phyloP scores from a whole-genome alignment of 2,113 vertebrate genomes.

The Numenius arquata region DNA sequence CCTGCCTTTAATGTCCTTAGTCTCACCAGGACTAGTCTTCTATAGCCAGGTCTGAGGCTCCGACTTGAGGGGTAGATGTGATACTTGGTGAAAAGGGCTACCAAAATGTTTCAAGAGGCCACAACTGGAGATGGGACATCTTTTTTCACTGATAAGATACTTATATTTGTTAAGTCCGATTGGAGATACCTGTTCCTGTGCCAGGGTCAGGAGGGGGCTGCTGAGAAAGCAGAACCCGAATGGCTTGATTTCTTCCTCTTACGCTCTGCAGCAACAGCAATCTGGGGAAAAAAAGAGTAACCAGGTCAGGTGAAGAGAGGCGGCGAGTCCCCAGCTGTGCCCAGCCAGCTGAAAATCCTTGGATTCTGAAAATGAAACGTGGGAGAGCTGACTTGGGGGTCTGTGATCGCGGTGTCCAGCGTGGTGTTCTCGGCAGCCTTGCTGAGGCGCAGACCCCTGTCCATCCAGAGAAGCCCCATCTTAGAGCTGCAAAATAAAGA shows the following conservation, averaged over 20 bases:
- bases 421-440: neutral
- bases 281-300: neutral
- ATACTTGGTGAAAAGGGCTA: neutral
- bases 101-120: neutral
- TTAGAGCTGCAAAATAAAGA: neutral
- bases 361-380: neutral
- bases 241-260: neutral
- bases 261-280: neutral
- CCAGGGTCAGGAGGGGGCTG: neutral
- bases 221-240: neutral
- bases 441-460: neutral
- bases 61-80: neutral
- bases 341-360: neutral
- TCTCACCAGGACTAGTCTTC: neutral
- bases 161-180: neutral
- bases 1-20: neutral
- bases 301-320: neutral
- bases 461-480: neutral
- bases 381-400: neutral
- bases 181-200: neutral
- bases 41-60: neutral
- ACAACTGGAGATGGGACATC: neutral
- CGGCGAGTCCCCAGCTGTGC: neutral
- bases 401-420: rapidly evolving
- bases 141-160: neutral